phyloP scores from a whole-genome alignment of 2,888 invertebrate species.

The Crepidodera aurea region DNA sequence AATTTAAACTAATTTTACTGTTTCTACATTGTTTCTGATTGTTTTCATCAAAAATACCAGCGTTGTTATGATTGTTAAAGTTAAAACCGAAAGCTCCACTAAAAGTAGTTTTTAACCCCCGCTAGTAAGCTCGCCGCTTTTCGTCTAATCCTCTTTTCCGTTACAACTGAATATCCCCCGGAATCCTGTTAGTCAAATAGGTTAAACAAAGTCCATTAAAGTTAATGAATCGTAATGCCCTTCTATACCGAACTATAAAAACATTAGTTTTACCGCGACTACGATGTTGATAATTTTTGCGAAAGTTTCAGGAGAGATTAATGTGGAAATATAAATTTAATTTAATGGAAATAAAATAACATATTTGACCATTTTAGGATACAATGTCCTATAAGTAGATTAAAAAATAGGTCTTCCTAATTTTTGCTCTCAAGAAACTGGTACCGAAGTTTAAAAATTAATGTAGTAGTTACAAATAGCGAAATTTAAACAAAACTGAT shows the following conservation, averaged over 20 bases:
- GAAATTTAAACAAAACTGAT: too few relatives aligned
- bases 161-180: slow-evolving; percentile 23
- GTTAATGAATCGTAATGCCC: slow-evolving; percentile 21
- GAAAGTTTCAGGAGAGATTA: not conserved
- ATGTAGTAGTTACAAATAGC: too few relatives aligned
- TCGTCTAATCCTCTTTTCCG: slow-evolving; percentile 25
- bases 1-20: too few relatives aligned
- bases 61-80: not conserved
- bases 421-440: too few relatives aligned
- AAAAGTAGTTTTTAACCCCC: slow-evolving; percentile 23
- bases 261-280: slow-evolving; percentile 4
- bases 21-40: not conserved
- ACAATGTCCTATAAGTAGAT: too few relatives aligned
- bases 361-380: too few relatives aligned
- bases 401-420: too few relatives aligned
- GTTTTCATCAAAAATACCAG: not conserved
- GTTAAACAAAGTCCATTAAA: slow-evolving; percentile 29
- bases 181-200: slow-evolving; percentile 27
- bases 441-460: too few relatives aligned
- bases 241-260: slow-evolving; percentile 6
- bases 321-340: too few relatives aligned
- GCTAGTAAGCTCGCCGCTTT: slow-evolving; percentile 6
- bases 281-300: not conserved
- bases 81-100: slow-evolving; percentile 17
- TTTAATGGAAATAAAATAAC: too few relatives aligned